A percentile compares a stretch with the other conserved stretches of the same genome.
These are phyloP conservation scores for Zaprionus gabonicus DNA, from an alignment of 1,140 invertebrate genomes.

Conservation along the genomic window DNA sequence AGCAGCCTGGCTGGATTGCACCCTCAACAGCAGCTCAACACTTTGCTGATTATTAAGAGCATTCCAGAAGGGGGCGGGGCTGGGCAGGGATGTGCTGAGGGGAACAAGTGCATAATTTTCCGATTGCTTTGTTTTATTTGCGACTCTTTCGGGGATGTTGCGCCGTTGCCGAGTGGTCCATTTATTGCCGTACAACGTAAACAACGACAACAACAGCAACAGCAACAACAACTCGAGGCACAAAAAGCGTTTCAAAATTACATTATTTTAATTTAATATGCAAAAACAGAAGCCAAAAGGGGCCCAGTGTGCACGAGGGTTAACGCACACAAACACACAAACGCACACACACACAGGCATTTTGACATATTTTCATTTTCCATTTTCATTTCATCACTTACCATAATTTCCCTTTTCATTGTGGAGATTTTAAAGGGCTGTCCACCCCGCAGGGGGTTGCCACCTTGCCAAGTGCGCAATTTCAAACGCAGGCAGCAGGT, in stretches of 20 bases:
- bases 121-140: slow-evolving; percentile 81
- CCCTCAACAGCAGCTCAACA: slow-evolving; percentile 45
- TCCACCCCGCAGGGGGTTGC: slow-evolving; percentile 30
- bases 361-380: slow-evolving; percentile 79
- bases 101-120: slow-evolving; percentile 83
- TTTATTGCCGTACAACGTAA: slow-evolving; percentile 77
- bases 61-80: slow-evolving; percentile 40
- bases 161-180: slow-evolving; percentile 17
- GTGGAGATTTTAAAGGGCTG: slow-evolving; percentile 59
- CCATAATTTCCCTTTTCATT: slow-evolving; percentile 68
- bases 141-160: slow-evolving; percentile 40
- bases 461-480: slow-evolving; percentile 62
- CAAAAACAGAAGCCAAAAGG: slow-evolving; percentile 47
- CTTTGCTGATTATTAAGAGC: slow-evolving; percentile 78
- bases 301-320: slow-evolving; percentile 39
- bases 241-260: slow-evolving; percentile 74
- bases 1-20: slow-evolving; percentile 9
- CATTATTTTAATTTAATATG: slow-evolving; percentile 83
- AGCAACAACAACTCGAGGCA: slow-evolving; percentile 29
- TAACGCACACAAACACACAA: slow-evolving; percentile 13
- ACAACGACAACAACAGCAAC: slow-evolving; percentile 61
- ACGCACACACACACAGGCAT: slow-evolving; percentile 32
- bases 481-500: slow-evolving; percentile 75
- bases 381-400: slow-evolving; percentile 67
- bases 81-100: slow-evolving; percentile 13